A percentile compares a stretch with the other conserved stretches of the same genome.
Evolutionary conservation across 2,888 invertebrate species (phyloP).

Genomic region (Salticus scenicus): DNA sequence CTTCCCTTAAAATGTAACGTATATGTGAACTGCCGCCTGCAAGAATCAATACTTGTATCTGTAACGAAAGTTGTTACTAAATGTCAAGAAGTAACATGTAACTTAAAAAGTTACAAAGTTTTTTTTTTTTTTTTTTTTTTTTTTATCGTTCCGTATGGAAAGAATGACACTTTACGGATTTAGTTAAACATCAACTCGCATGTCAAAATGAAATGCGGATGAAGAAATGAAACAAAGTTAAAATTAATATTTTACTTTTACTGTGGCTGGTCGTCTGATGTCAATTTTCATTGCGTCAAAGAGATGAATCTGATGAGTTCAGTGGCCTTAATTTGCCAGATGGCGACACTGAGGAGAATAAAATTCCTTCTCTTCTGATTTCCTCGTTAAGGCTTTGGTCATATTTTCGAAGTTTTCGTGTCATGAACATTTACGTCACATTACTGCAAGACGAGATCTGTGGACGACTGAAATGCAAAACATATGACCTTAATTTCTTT

Average conservation of each 20-base stretch:
- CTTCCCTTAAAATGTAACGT: no score
- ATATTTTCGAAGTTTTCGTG: neutral
- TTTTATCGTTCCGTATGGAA: no score
- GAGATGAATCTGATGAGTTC: constrained; percentile 14
- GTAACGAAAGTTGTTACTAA: no score
- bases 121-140: no score
- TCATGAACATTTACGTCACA: neutral
- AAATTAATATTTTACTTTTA: neutral
- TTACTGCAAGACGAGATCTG: neutral
- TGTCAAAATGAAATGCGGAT: neutral
- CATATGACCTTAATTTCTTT: neutral
- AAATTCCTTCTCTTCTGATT: constrained; percentile 8
- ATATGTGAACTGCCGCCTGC: no score
- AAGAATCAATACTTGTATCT: no score
- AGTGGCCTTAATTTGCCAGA: constrained; percentile 15
- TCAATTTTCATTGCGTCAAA: constrained; percentile 18
- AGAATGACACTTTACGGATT: neutral
- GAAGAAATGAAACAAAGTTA: neutral
- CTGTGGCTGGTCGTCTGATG: neutral
- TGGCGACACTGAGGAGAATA: neutral
- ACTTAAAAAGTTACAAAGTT: no score
- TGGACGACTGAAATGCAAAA: neutral
- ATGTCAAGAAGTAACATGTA: no score
- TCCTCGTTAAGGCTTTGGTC: neutral
- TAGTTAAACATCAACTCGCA: neutral